A percentile compares a stretch with the other conserved stretches of the same genome.
phyloP scores from a whole-genome alignment of 2,797 vertebrate species.

The Dicrostonyx torquatus region DNA sequence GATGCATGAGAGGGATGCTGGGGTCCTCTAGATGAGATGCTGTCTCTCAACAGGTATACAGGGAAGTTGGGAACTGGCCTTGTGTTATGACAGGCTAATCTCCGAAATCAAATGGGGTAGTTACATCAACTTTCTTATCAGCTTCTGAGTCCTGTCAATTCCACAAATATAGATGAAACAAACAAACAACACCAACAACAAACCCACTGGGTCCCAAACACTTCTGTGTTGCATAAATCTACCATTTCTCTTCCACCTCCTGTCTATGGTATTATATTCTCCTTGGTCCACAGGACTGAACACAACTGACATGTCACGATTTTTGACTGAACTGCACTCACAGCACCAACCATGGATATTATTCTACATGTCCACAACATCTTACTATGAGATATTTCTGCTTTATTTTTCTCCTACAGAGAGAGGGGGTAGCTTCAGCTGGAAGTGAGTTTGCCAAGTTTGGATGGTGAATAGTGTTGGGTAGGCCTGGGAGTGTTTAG shows the following conservation, averaged over 20 bases:
- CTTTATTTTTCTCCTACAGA: background rate
- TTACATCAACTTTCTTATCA: background rate
- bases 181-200: background rate
- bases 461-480: background rate
- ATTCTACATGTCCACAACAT: background rate
- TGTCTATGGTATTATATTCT: background rate
- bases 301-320: background rate
- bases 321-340: background rate
- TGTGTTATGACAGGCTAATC: background rate
- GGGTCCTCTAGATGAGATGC: background rate
- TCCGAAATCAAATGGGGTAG: background rate
- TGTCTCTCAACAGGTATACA: background rate
- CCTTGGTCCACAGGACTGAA: rapidly evolving
- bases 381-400: background rate
- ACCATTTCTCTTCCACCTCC: background rate
- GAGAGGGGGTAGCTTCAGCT: background rate
- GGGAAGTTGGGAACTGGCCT: background rate
- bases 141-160: background rate
- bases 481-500: background rate
- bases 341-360: background rate
- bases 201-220: background rate
- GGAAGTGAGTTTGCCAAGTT: background rate
- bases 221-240: background rate
- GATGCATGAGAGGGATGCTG: no score
- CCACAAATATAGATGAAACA: background rate